Conservation (phyloP, 2,113 vertebrate species). For the Micronisus gabar region DNA sequence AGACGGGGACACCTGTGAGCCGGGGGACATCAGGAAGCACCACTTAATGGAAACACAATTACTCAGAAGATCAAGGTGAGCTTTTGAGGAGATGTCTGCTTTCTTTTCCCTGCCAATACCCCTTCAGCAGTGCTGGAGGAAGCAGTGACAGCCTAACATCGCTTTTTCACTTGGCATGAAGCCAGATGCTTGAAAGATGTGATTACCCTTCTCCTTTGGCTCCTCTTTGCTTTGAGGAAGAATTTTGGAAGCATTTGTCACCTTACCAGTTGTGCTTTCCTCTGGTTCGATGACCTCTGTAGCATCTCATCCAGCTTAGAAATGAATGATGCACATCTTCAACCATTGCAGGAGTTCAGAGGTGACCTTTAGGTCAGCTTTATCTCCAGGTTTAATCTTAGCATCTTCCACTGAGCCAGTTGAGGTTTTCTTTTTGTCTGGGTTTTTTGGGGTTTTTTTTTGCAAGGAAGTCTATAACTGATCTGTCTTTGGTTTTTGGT, state of each 20-base stretch:
- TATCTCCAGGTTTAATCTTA: neutral
- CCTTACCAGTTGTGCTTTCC: neutral
- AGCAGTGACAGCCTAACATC: neutral
- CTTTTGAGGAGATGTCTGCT: neutral
- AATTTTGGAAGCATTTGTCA: neutral
- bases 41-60: neutral
- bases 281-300: neutral
- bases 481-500: neutral
- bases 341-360: neutral
- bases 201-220: neutral
- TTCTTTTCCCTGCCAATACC: neutral
- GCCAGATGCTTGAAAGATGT: neutral
- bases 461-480: neutral
- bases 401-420: neutral
- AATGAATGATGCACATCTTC: neutral
- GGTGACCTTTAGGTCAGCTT: neutral
- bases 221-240: neutral
- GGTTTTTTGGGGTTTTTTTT: neutral
- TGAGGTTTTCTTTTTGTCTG: neutral
- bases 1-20: neutral
- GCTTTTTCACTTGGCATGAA: neutral
- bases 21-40: accelerated
- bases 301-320: neutral
- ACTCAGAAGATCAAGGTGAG: neutral
- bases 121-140: neutral